Evolutionary conservation across 2,888 invertebrate genomes (phyloP), one percentile per base, ranked within the genome.

Genomic region (Caenorhabditis sinica): DNA sequence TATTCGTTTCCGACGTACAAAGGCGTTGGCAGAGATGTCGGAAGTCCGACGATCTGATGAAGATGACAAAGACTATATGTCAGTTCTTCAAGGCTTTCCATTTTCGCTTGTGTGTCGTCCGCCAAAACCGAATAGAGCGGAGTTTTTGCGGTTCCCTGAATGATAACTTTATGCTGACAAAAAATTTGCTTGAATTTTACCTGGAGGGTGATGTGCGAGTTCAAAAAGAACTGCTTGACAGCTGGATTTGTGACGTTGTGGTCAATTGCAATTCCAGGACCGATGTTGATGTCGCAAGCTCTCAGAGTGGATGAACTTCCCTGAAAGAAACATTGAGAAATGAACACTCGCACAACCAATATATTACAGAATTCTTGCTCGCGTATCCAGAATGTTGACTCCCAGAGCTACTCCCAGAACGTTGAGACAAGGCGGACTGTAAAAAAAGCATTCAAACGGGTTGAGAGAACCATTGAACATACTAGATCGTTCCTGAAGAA

Each of bases 91-190:
- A 91, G 58, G 6, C 86, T 80, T 36, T 89, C 86, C 87, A 90
- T 85, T 2, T 66, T 11, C n/a, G 86, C 60, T 1, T 82, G 66
- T 8, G 53, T 58, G 36, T 92, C 91, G 63, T 91, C 89, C 23
- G 72, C 49, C 20, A 92, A 56, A 1, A 92, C 86, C 0, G 91
- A 90, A 83, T 92, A 92, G 4, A 88, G 80, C n/a, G 92, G 91
- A 13, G 89, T 88, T n/a, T 85, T 87, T 11, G 90, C 91, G 2
- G 90, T 86, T 13, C 92, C 92, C 90, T 92, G 91, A 4, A n/a
- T n/a, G n/a, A n/a, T n/a, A n/a, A n/a, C n/a, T n/a, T n/a, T n/a
- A n/a, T n/a, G n/a, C n/a, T n/a, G n/a, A n/a, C n/a, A n/a, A n/a
- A n/a, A n/a, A n/a, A n/a, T n/a, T n/a, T n/a, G n/a, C n/a, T n/a